phyloP scores from a whole-genome alignment of 2,113 vertebrate genomes.

The Oncorhynchus gorbuscha region DNA sequence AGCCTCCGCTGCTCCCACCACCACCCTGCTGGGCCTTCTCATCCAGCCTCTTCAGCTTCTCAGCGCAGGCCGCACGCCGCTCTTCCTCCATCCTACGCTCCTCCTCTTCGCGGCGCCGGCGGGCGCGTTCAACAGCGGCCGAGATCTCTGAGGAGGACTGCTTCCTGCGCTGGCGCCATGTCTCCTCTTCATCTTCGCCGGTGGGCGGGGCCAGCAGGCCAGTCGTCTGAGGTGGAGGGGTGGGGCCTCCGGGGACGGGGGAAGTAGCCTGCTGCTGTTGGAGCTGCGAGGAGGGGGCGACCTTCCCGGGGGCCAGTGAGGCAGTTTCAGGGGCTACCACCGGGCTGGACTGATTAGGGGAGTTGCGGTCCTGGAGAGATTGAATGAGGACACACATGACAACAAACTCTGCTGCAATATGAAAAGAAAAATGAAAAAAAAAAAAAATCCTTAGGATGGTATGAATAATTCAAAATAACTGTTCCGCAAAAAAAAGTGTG shows the following conservation, averaged over 20 bases:
- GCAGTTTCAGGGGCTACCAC: slow-evolving; percentile 3
- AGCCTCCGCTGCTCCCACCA: slow-evolving; percentile 26
- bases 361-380: slow-evolving; percentile 54
- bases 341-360: slow-evolving; percentile 56
- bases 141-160: slow-evolving; percentile 90
- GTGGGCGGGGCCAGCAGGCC: slow-evolving; percentile 57
- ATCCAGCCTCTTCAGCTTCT: slow-evolving; percentile 88
- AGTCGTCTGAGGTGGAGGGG: slow-evolving; percentile 56
- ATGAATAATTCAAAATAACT: too few species aligned
- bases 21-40: slow-evolving; percentile 71
- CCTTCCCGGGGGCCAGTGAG: slow-evolving; percentile 41
- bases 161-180: slow-evolving; percentile 89
- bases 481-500: too few species aligned
- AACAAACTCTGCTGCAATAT: too few species aligned
- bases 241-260: slow-evolving; percentile 5
- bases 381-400: too few species aligned
- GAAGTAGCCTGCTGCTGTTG: slow-evolving; percentile 51
- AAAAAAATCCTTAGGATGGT: too few species aligned
- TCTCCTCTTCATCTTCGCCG: slow-evolving; percentile 88
- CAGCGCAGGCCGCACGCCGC: slow-evolving; percentile 86
- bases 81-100: slow-evolving; percentile 92
- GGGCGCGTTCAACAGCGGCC: slow-evolving; percentile 86
- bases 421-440: too few species aligned
- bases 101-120: slow-evolving; percentile 86
- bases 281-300: slow-evolving; percentile 42